These are phyloP conservation scores for Ranitomeya variabilis DNA, from an alignment of 2,113 vertebrate genomes.

Conservation along the genomic window DNA sequence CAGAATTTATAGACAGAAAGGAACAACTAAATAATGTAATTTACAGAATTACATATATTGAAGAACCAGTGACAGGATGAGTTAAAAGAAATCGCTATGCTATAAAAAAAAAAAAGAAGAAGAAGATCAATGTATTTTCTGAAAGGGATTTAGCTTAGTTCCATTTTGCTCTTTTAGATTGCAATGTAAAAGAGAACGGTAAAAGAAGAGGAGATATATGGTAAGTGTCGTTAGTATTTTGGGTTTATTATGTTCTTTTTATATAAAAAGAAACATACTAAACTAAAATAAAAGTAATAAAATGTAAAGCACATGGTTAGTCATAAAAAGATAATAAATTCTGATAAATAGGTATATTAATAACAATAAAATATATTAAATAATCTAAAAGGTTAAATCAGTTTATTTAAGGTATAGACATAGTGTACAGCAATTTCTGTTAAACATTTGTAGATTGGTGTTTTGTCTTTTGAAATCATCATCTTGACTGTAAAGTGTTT, in stretches of 20 bases:
- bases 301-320: neutral
- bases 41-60: no score
- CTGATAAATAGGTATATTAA: neutral
- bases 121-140: no score
- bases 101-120: no score
- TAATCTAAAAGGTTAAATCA: neutral
- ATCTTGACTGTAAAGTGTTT: slow-evolving; percentile 38
- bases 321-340: neutral
- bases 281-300: neutral
- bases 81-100: no score
- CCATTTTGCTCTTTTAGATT: no score
- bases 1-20: no score
- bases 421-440: neutral
- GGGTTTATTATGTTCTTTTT: neutral
- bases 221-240: neutral
- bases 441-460: slow-evolving; percentile 21
- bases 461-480: slow-evolving; percentile 42
- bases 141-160: no score
- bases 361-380: neutral
- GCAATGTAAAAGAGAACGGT: neutral
- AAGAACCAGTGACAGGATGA: no score
- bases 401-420: neutral
- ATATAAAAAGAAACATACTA: neutral
- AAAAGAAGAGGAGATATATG: neutral
- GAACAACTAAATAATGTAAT: no score